These are phyloP conservation scores for Ctenodactylus gundi DNA, from an alignment of 2,113 vertebrate genomes.

Conservation along the genomic window DNA sequence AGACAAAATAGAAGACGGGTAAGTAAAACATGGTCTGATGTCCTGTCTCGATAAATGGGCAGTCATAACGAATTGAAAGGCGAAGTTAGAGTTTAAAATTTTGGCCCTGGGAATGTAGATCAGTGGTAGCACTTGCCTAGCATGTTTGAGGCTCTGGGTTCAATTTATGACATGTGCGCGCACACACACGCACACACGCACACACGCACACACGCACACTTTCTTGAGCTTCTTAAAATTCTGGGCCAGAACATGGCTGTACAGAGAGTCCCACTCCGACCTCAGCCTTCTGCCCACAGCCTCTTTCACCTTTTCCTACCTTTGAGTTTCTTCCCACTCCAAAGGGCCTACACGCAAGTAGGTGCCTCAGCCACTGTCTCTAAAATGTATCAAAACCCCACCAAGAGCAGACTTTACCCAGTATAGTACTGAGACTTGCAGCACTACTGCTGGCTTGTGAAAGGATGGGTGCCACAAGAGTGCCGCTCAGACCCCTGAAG, in stretches of 20 bases:
- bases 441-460: background rate
- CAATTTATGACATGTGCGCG: background rate
- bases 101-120: background rate
- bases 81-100: background rate
- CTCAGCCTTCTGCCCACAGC: background rate
- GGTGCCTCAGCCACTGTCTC: background rate
- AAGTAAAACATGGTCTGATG: background rate
- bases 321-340: background rate
- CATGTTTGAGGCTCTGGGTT: background rate
- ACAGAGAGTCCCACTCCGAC: background rate
- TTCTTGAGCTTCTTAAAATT: background rate
- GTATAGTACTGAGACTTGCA: background rate
- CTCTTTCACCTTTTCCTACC: background rate
- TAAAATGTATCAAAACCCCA: background rate
- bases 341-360: background rate
- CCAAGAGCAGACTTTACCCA: background rate
- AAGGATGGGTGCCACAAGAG: background rate
- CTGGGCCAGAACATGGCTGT: background rate
- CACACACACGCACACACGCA: background rate
- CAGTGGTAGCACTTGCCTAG: background rate
- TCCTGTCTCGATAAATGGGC: background rate
- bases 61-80: background rate
- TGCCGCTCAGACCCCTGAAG: background rate
- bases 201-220: background rate
- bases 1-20: background rate